These are phyloP conservation scores for Odontothrips loti DNA, from an alignment of 2,888 invertebrate species.

Conservation along the genomic window DNA sequence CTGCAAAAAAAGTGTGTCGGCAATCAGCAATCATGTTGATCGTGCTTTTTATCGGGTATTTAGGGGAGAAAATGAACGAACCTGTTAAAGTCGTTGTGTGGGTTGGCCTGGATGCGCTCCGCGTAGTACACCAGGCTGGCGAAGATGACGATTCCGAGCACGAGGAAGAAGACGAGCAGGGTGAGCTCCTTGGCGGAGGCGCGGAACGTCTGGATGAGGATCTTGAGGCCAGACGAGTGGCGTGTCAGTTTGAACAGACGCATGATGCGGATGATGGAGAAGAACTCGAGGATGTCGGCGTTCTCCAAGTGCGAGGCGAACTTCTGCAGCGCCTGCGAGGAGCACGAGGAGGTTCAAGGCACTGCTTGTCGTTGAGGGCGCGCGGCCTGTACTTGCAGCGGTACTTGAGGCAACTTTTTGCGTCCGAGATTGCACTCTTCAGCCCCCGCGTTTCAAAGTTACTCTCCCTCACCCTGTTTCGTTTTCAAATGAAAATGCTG, in stretches of 20 bases:
- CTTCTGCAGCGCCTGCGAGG: conserved; percentile 61
- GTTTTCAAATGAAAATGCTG: too few species aligned
- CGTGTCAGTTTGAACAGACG: conserved; percentile 93
- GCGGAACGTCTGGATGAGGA: conserved; percentile 95
- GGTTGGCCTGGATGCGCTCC: conserved; percentile 91
- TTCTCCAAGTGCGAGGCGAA: conserved; percentile 89
- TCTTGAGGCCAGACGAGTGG: conserved; percentile 96
- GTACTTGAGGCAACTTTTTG: too few species aligned
- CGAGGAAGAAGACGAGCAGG: conserved; percentile 93
- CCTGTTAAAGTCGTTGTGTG: conserved; percentile 89
- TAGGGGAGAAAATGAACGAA: too few species aligned
- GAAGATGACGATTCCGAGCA: conserved; percentile 96
- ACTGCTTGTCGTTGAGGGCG: too few species aligned
- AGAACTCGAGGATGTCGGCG: conserved; percentile 94
- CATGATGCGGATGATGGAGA: conserved; percentile 96
- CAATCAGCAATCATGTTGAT: too few species aligned
- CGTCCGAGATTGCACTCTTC: too few species aligned
- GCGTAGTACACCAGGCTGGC: conserved; percentile 98
- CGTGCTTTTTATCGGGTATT: too few species aligned
- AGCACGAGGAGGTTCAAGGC: conserved; percentile 39
- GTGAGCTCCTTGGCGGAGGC: conserved; percentile 96
- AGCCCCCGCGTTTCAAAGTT: too few species aligned
- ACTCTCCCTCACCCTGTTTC: too few species aligned
- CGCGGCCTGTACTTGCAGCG: too few species aligned
- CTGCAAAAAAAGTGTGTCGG: conserved; percentile 49